Evolutionary conservation across 2,797 vertebrate genomes (phyloP).

Genomic region (Brachymystax lenok): DNA sequence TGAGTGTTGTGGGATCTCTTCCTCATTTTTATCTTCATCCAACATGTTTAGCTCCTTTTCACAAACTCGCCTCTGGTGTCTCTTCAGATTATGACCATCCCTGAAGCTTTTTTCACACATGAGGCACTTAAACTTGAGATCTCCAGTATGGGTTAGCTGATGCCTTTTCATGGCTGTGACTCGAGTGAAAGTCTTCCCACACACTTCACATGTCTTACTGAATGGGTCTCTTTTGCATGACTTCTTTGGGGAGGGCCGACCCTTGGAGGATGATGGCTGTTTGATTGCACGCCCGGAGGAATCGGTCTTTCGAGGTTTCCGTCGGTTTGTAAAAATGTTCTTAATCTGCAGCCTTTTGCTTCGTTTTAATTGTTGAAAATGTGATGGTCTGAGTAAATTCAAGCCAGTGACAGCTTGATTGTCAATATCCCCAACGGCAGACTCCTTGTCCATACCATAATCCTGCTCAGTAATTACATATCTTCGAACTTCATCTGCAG

Average conservation of each 20-base stretch:
- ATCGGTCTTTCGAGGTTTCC: conserved; percentile 24
- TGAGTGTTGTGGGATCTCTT: conserved; percentile 8
- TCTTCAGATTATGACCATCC: conserved; percentile 74
- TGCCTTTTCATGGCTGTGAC: conserved; percentile 73
- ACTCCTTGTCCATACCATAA: neutral
- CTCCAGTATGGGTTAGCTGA: conserved; percentile 66
- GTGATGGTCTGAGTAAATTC: conserved; percentile 53
- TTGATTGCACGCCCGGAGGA: neutral
- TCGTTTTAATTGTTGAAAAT: conserved; percentile 72
- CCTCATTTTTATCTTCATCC: neutral
- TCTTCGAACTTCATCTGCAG: conserved; percentile 18
- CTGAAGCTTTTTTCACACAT: conserved; percentile 72
- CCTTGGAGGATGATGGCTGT: neutral
- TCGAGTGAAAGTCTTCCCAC: conserved; percentile 67
- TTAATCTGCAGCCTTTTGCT: conserved; percentile 67
- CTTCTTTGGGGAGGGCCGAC: conserved; percentile 34
- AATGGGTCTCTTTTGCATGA: conserved; percentile 61
- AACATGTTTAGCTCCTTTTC: conserved; percentile 42
- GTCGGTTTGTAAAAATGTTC: conserved; percentile 41
- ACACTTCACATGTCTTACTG: conserved; percentile 68
- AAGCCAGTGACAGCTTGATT: conserved; percentile 4
- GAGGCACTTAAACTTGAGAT: conserved; percentile 66
- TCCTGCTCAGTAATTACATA: conserved; percentile 29
- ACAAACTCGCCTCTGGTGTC: conserved; percentile 70
- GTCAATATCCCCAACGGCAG: neutral